Evolutionary conservation across 2,797 vertebrate genomes (phyloP).

Genomic region (Neomorphus geoffroyi): DNA sequence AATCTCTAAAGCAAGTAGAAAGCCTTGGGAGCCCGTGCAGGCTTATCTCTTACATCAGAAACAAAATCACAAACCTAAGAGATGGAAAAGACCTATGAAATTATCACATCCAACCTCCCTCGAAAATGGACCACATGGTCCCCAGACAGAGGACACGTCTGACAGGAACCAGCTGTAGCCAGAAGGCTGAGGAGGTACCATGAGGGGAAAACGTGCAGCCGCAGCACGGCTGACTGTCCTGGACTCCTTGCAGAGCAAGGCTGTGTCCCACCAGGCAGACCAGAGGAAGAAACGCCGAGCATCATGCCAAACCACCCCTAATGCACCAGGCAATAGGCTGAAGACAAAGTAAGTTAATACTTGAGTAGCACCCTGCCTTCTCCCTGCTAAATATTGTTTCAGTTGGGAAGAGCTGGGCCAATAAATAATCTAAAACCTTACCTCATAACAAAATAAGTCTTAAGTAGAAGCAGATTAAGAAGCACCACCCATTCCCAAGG

Average conservation of each 20-base stretch:
- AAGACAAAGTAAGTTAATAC: constrained; percentile 14
- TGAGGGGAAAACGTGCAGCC: background rate
- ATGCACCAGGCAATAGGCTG: background rate
- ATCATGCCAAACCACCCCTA: background rate
- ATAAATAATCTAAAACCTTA: constrained; percentile 70
- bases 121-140: background rate
- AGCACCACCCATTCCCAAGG: constrained; percentile 72
- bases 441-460: constrained; percentile 70
- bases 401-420: constrained; percentile 55
- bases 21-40: background rate
- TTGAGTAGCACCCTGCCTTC: constrained; percentile 17
- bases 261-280: background rate
- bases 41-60: background rate
- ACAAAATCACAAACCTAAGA: background rate
- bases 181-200: constrained; percentile 3
- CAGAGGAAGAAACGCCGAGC: background rate
- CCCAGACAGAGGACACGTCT: background rate
- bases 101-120: background rate
- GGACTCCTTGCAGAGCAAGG: background rate
- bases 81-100: constrained; percentile 29
- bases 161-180: background rate
- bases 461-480: constrained; percentile 56
- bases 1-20: background rate
- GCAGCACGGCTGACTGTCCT: background rate
- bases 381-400: constrained; percentile 33